Evolutionary conservation across 2,888 invertebrate genomes (phyloP), one percentile per base, ranked within the genome.

Genomic region (Drosophila tanythrix): DNA sequence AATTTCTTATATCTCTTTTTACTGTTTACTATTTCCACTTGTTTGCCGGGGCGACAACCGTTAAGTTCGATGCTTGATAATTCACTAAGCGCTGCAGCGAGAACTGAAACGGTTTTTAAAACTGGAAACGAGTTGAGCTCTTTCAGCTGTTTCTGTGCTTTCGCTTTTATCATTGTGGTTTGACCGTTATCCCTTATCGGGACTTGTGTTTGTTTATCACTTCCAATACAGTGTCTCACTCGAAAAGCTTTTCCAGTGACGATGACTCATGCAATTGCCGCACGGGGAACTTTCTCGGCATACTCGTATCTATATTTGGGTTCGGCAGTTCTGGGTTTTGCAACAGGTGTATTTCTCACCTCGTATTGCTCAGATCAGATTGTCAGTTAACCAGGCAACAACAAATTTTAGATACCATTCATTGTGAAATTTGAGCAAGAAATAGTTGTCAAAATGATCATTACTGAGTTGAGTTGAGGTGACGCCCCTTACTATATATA

Each of bases 171-270:
- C 61, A 15, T 27, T 31, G 58, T 56, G 65, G 51, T 61, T 46
- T 35, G 56, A n/a, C 31, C 6, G 33, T 21, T 18, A 1, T 13
- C 10, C 25, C 29, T 38, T 60, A 72, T 72, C 55, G 36, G 33
- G 5, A 55, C 10, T 13, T 31, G 1, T 25, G 25, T 15, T 58
- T 43, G n/a, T 2, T 53, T 66, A 66, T 66, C 62, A 25, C 2
- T 36, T 59, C 48, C 71, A 43, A 36, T 57, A 3, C 11, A 38
- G 35, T 29, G 31, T 29, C 25, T 58, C 43, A 21, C 27, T n/a
- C n/a, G 7, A 25, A 70, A 71, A 70, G 57, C 62, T 71, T 3
- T 64, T 48, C 59, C 72, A 72, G 48, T 58, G 11, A 2, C 11
- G 4, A 48, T 71, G 72, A 71, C 2, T 71, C 72, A 71, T 36